Evolutionary conservation across 1,140 invertebrate genomes (phyloP).

Genomic region (Drosophila melanogaster): DNA sequence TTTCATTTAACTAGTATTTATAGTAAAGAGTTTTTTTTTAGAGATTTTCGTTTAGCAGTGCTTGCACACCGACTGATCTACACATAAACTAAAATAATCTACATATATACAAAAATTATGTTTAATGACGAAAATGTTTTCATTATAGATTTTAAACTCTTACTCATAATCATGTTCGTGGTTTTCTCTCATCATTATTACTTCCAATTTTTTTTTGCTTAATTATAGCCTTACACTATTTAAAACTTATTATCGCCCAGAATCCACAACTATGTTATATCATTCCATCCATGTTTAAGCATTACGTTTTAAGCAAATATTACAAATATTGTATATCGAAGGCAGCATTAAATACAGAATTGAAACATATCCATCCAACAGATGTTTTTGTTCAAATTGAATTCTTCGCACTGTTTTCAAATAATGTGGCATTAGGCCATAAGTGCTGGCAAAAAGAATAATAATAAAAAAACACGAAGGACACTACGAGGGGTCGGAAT

Average conservation of each 20-base stretch:
- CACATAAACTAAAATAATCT: conserved; percentile 25
- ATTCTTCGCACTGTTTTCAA: not conserved
- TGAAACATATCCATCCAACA: conserved; percentile 5
- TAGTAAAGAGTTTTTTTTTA: conserved; percentile 4
- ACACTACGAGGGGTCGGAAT: conserved; percentile 1
- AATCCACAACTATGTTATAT: conserved; percentile 35
- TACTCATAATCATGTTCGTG: conserved; percentile 2
- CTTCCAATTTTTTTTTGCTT: conserved; percentile 1
- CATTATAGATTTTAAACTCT: conserved; percentile 1
- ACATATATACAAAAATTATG: not conserved
- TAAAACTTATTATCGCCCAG: conserved; percentile 16
- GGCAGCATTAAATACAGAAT: conserved; percentile 5
- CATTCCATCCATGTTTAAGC: conserved; percentile 49
- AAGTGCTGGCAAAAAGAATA: conserved; percentile 43
- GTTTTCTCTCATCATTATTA: conserved; percentile 4
- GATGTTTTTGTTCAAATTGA: not conserved
- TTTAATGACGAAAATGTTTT: conserved; percentile 14
- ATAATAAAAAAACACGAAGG: conserved; percentile 5
- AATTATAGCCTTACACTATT: conserved; percentile 15
- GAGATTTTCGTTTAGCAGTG: conserved; percentile 53
- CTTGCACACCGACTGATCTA: conserved; percentile 64
- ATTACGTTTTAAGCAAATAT: conserved; percentile 30
- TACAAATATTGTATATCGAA: conserved; percentile 36
- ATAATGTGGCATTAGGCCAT: conserved; percentile 38
- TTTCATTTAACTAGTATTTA: conserved; percentile 33